These are phyloP conservation scores for Hybos culiciformis DNA, from an alignment of 2,888 invertebrate genomes.

Conservation along the genomic window DNA sequence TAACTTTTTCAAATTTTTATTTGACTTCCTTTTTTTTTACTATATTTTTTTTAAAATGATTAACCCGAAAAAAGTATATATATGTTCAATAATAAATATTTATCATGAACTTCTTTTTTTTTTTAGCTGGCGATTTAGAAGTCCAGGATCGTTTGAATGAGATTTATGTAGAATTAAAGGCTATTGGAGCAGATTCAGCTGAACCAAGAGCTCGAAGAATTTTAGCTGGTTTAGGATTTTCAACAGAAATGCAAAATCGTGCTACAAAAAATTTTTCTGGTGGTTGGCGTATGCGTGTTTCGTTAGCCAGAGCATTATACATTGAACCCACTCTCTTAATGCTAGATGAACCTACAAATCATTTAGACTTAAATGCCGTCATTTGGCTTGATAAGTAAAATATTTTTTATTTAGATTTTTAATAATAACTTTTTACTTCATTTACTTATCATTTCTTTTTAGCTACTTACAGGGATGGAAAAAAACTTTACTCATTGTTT, in stretches of 20 bases:
- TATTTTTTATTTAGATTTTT: conserved; percentile 25
- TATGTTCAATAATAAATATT: not conserved
- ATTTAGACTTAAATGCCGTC: conserved; percentile 96
- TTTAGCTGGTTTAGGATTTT: conserved; percentile 93
- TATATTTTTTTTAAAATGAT: too few species aligned
- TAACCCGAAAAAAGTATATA: too few species aligned
- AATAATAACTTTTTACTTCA: too few species aligned
- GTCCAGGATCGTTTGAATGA: conserved; percentile 73
- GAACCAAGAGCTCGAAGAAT: conserved; percentile 93
- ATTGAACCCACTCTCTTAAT: conserved; percentile 93
- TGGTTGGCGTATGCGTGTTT: conserved; percentile 99
- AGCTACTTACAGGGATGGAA: conserved; percentile 97
- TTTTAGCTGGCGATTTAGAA: conserved; percentile 48
- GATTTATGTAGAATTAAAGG: conserved; percentile 86
- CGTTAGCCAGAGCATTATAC: conserved; percentile 88
- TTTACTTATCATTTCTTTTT: conserved; percentile 12
- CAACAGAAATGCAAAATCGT: conserved; percentile 74
- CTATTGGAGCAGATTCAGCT: conserved; percentile 95
- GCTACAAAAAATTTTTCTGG: conserved; percentile 81
- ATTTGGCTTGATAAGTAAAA: conserved; percentile 97
- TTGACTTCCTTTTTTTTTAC: too few species aligned
- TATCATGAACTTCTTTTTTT: not conserved
- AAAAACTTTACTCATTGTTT: conserved; percentile 94
- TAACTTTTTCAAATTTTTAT: too few species aligned
- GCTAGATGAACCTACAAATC: conserved; percentile 98